Conservation (phyloP, 1,140 invertebrate species). For the Diploscapter pachys region DNA sequence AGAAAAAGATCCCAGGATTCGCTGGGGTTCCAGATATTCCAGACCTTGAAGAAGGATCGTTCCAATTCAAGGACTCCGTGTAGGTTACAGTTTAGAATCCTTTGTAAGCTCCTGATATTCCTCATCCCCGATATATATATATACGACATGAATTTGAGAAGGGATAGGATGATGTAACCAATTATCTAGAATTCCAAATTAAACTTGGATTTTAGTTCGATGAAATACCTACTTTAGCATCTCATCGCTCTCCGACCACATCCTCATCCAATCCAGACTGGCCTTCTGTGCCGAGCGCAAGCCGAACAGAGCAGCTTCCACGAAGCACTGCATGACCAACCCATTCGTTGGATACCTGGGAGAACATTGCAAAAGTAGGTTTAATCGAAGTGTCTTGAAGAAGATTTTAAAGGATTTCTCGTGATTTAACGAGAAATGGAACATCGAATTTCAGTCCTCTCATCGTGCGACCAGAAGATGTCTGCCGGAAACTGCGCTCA, state of each 20-base stretch:
- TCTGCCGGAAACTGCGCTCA: conserved; percentile 31
- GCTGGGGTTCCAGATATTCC: conserved; percentile 54
- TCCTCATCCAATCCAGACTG: conserved; percentile 54
- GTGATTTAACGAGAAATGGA: neutral
- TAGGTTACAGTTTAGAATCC: conserved; percentile 36
- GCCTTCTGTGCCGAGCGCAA: conserved; percentile 58
- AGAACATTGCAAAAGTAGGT: conserved; percentile 38
- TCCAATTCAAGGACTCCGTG: conserved; percentile 52
- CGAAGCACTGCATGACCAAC: conserved; percentile 45
- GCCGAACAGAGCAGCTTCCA: conserved; percentile 49
- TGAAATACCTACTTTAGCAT: conserved; percentile 39
- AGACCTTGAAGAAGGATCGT: conserved; percentile 55
- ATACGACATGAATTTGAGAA: too few relatives aligned
- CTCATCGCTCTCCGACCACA: conserved; percentile 58
- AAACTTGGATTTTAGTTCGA: too few relatives aligned
- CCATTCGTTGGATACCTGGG: conserved; percentile 52
- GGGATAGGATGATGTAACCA: too few relatives aligned
- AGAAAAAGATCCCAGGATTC: conserved; percentile 51
- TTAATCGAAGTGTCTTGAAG: neutral
- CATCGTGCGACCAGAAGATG: conserved; percentile 43
- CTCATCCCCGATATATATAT: neutral
- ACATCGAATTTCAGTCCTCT: conserved; percentile 32
- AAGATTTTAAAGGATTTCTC: neutral
- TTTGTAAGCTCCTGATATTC: neutral
- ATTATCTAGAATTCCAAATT: too few relatives aligned